These are phyloP conservation scores for Urosaurus nigricauda DNA, from an alignment of 2,797 vertebrate species.

Conservation along the genomic window DNA sequence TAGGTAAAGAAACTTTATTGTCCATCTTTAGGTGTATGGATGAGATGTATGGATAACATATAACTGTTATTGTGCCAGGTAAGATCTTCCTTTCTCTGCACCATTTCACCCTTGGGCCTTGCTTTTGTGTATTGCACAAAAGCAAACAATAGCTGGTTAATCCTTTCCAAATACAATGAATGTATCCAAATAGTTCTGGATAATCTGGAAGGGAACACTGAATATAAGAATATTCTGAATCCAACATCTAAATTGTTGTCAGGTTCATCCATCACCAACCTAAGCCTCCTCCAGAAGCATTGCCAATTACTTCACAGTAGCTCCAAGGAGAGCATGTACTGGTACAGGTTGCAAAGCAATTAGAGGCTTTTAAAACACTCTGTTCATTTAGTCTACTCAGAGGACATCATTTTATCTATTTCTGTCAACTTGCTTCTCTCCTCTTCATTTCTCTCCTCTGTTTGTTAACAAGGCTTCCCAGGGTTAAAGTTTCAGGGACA, in stretches of 20 bases:
- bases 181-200: neutral
- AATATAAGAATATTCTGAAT: conserved; percentile 13
- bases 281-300: neutral
- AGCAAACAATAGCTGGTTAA: neutral
- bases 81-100: neutral
- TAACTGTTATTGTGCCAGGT: neutral
- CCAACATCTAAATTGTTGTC: conserved; percentile 2
- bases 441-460: conserved; percentile 37
- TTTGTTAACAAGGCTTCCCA: conserved; percentile 68
- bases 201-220: neutral
- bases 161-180: conserved; percentile 31
- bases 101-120: neutral
- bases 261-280: neutral
- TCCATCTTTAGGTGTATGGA: neutral
- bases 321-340: conserved; percentile 13
- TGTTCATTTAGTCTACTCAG: conserved; percentile 59
- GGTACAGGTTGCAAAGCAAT: conserved; percentile 39
- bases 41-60: neutral
- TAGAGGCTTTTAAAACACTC: conserved; percentile 48
- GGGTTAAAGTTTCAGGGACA: conserved; percentile 57
- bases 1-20: neutral
- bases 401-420: conserved; percentile 64
- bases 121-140: neutral
- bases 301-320: conserved; percentile 12
- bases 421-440: conserved; percentile 38